phyloP scores from a whole-genome alignment of 2,888 invertebrate species.

The Acleris literana region DNA sequence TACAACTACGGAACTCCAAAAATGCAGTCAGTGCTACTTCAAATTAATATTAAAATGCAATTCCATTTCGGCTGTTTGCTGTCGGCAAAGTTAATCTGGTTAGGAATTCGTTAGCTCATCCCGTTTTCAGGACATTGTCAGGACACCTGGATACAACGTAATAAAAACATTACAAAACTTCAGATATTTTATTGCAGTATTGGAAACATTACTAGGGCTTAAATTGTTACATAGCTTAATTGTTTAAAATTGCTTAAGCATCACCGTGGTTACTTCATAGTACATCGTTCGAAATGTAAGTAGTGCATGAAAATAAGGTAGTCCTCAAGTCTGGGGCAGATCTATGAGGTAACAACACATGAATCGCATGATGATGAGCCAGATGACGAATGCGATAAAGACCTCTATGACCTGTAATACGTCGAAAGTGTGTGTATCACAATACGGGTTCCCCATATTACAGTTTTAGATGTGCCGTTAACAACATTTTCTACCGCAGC shows the following conservation, averaged over 20 bases:
- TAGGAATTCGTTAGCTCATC: conserved; percentile 42
- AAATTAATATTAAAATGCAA: conserved; percentile 64
- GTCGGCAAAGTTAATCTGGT: conserved; percentile 48
- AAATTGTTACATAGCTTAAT: neutral
- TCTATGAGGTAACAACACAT: conserved; percentile 54
- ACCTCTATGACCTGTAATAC: conserved; percentile 41
- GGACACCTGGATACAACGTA: neutral
- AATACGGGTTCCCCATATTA: neutral
- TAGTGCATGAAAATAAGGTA: neutral
- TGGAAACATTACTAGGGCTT: neutral
- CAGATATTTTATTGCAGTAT: neutral
- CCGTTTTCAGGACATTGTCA: conserved; percentile 25
- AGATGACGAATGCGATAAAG: conserved; percentile 53
- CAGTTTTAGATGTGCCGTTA: neutral
- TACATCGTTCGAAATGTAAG: too few relatives aligned
- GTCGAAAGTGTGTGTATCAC: conserved; percentile 38
- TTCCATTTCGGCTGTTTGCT: conserved; percentile 42
- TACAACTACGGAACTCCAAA: conserved; percentile 35
- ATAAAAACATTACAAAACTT: neutral
- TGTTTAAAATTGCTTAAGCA: neutral
- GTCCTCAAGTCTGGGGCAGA: conserved; percentile 42
- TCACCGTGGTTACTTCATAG: too few relatives aligned
- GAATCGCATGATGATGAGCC: conserved; percentile 53
- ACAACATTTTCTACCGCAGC: neutral
- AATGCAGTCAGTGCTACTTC: conserved; percentile 47